Conservation (phyloP, 2,113 vertebrate genomes). For the Rhinogobius similis region DNA sequence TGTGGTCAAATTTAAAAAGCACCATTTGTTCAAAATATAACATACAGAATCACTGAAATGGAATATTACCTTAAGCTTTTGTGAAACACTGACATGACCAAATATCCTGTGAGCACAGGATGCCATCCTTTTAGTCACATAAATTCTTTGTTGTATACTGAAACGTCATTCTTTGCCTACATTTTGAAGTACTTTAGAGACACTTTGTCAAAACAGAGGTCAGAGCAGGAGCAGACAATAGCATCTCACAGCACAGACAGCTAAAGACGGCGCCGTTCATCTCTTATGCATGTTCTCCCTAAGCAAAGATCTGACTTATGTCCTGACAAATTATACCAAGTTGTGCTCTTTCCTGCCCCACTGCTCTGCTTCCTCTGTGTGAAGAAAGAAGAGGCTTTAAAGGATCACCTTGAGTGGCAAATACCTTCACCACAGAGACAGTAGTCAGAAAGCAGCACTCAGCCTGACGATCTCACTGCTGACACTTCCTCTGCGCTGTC, state of each 20-base stretch:
- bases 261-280: constrained; percentile 15
- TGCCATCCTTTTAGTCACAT: background rate
- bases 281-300: constrained; percentile 18
- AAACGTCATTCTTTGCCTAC: background rate
- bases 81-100: background rate
- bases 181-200: background rate
- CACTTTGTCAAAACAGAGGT: background rate
- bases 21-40: no score
- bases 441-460: constrained; percentile 6
- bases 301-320: constrained; percentile 18
- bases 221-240: background rate
- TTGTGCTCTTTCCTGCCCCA: background rate
- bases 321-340: constrained; percentile 26
- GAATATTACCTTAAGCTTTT: no score
- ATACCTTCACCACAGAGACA: constrained; percentile 14
- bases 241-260: constrained; percentile 2
- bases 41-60: no score
- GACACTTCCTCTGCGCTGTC: background rate
- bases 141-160: background rate
- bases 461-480: constrained; percentile 1
- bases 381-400: constrained; percentile 1
- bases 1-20: no score
- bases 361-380: constrained; percentile 8
- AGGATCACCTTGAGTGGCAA: constrained; percentile 32
- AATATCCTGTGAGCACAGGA: background rate